A percentile compares a stretch with the other conserved stretches of the same genome.
Evolutionary conservation across 1,140 invertebrate species (phyloP).

Genomic region (Macrobrachium rosenbergii): DNA sequence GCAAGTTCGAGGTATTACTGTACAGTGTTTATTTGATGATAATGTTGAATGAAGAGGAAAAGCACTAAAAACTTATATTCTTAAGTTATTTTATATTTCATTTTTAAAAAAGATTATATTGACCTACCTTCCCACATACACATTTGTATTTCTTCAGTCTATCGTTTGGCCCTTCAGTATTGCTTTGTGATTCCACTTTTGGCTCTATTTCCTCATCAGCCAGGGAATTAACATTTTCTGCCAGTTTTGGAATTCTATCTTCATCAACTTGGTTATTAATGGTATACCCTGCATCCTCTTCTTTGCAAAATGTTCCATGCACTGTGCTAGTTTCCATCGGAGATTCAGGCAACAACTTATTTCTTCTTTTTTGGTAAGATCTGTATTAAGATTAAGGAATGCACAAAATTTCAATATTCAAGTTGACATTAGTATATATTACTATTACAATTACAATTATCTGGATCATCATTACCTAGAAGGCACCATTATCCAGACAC

Average conservation of each 20-base stretch:
- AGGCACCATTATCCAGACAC: no score
- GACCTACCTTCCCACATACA: slow-evolving; percentile 53
- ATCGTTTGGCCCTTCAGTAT: slow-evolving; percentile 28
- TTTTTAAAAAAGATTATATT: not conserved
- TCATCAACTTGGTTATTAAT: not conserved
- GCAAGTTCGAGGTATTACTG: no score
- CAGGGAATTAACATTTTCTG: not conserved
- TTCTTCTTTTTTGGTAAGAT: slow-evolving; percentile 19
- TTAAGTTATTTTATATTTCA: not conserved
- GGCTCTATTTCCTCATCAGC: no score
- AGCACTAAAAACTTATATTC: not conserved
- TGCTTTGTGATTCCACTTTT: no score
- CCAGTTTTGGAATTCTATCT: not conserved
- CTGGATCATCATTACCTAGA: no score
- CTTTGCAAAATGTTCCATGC: not conserved
- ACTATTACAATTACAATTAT: no score
- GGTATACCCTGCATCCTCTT: not conserved
- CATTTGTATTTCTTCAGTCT: slow-evolving; percentile 46
- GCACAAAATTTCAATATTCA: no score
- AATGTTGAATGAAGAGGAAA: no score
- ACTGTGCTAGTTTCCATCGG: not conserved
- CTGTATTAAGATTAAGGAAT: slow-evolving; percentile 8
- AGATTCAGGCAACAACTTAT: not conserved
- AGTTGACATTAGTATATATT: no score
- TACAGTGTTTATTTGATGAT: no score